A percentile compares a stretch with the other conserved stretches of the same genome.
phyloP scores from a whole-genome alignment of 2,113 vertebrate species.

The Vicugna pacos region DNA sequence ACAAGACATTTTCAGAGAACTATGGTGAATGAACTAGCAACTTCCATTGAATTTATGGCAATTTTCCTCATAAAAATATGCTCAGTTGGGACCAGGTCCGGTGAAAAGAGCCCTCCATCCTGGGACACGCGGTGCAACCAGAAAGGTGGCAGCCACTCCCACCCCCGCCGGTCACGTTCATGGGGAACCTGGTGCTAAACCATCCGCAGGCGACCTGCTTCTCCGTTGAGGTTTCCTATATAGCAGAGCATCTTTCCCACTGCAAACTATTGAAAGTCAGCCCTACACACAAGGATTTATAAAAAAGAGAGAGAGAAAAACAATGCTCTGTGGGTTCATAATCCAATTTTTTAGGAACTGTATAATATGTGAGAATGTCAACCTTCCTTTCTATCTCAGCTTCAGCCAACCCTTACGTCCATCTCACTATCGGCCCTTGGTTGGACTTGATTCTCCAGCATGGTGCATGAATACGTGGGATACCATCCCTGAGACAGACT shows the following conservation, averaged over 20 bases:
- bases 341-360: background rate
- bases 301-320: too few relatives aligned
- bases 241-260: too few relatives aligned
- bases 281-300: too few relatives aligned
- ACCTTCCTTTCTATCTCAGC: background rate
- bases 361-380: background rate
- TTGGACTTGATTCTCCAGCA: background rate
- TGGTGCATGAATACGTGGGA: background rate
- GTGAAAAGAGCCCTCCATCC: too few relatives aligned
- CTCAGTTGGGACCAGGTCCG: background rate
- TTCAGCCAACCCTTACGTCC: background rate
- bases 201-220: too few relatives aligned
- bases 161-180: too few relatives aligned
- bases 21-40: background rate
- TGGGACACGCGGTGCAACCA: too few relatives aligned
- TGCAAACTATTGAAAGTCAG: too few relatives aligned
- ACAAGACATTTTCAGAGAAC: background rate
- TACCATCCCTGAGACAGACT: constrained; percentile 52
- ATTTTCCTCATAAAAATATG: constrained; percentile 1
- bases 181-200: too few relatives aligned
- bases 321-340: background rate
- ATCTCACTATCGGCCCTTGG: background rate
- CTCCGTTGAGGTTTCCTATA: too few relatives aligned
- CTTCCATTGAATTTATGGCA: background rate
- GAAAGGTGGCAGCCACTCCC: too few relatives aligned